Evolutionary conservation across 2,888 invertebrate genomes (phyloP).

Genomic region (Philaethria dido): DNA sequence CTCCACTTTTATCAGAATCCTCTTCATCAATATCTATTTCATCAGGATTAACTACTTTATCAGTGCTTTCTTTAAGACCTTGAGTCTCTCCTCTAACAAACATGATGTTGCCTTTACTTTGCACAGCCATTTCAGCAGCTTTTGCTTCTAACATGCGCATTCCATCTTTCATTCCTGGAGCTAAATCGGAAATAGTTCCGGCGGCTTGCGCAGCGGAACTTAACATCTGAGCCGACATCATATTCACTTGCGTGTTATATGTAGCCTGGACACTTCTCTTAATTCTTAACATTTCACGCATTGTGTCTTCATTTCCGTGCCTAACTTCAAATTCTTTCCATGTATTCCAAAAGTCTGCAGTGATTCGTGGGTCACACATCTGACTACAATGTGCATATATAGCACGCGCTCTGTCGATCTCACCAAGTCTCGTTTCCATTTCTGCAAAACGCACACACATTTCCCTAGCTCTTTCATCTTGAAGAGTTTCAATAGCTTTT

Average conservation of each 20-base stretch:
- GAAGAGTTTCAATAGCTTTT: constrained; percentile 96
- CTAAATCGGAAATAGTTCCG: constrained; percentile 88
- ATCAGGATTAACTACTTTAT: constrained; percentile 92
- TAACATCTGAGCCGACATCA: constrained; percentile 99
- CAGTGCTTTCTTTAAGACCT: constrained; percentile 85
- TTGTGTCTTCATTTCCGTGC: constrained; percentile 99
- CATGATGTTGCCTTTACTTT: constrained; percentile 87
- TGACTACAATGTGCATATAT: constrained; percentile 99
- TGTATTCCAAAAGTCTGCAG: constrained; percentile 97
- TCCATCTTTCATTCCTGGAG: constrained; percentile 91
- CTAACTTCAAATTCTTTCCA: constrained; percentile 99
- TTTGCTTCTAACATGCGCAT: constrained; percentile 95
- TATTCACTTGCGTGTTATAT: constrained; percentile 99
- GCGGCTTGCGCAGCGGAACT: constrained; percentile 88
- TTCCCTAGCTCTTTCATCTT: constrained; percentile 95
- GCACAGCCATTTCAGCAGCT: constrained; percentile 87
- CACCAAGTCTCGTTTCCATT: constrained; percentile 98
- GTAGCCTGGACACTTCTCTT: constrained; percentile 98
- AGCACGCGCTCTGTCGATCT: constrained; percentile 98
- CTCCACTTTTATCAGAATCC: constrained; percentile 85
- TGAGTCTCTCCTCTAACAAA: constrained; percentile 95
- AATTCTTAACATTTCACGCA: constrained; percentile 99
- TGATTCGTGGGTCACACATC: constrained; percentile 99
- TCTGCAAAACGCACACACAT: constrained; percentile 99
- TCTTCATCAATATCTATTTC: constrained; percentile 93